A percentile compares a stretch with the other conserved stretches of the same genome.
Conservation (phyloP, 2,113 vertebrate genomes). For the Rhinoderma darwinii region DNA sequence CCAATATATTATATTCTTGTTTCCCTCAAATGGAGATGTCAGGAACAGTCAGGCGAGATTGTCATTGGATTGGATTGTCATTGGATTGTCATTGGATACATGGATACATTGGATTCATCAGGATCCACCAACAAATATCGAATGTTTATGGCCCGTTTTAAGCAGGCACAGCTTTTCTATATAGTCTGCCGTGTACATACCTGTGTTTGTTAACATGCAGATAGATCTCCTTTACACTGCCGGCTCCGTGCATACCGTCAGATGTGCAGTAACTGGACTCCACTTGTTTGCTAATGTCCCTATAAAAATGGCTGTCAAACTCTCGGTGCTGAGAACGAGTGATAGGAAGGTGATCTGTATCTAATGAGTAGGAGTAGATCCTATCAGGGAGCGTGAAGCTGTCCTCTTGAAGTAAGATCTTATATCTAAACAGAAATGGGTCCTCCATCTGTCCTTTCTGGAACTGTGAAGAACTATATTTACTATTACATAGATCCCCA, state of each 20-base stretch:
- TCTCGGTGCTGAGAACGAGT: conserved; percentile 70
- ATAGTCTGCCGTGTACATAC: conserved; percentile 59
- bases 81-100: no score
- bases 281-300: conserved; percentile 52
- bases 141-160: neutral
- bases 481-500: neutral
- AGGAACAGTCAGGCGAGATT: no score
- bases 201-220: conserved; percentile 77
- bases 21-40: neutral
- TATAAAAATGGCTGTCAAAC: conserved; percentile 74
- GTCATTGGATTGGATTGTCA: no score
- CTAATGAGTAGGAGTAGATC: conserved; percentile 74
- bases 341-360: conserved; percentile 79
- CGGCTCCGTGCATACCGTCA: conserved; percentile 60
- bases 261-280: conserved; percentile 57
- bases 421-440: conserved; percentile 65
- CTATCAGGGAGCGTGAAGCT: conserved; percentile 71
- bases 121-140: no score
- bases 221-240: conserved; percentile 71
- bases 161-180: neutral
- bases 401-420: conserved; percentile 68
- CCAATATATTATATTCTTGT: neutral
- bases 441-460: conserved; percentile 41
- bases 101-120: no score
- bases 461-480: neutral